phyloP scores from a whole-genome alignment of 2,888 invertebrate genomes.

The Gasteruption jaculator region DNA sequence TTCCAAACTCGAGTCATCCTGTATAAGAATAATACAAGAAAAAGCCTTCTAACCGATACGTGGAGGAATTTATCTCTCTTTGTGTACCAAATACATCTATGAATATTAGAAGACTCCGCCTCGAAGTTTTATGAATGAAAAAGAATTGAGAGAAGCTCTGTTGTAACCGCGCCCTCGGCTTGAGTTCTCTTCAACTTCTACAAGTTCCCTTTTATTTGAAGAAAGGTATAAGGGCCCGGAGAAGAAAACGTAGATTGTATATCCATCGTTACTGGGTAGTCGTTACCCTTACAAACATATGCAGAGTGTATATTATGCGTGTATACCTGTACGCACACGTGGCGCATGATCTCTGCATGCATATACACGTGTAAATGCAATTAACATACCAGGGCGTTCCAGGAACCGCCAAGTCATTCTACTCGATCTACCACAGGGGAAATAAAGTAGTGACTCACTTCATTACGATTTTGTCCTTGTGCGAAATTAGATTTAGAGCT shows the following conservation, averaged over 20 bases:
- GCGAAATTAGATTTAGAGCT: too few species aligned
- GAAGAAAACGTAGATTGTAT: slow-evolving; percentile 10
- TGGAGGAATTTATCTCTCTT: too few species aligned
- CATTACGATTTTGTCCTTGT: too few species aligned
- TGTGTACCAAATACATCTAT: too few species aligned
- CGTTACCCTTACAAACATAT: slow-evolving; percentile 12
- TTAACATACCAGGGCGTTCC: slow-evolving; percentile 43
- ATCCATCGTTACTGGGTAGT: slow-evolving; percentile 11
- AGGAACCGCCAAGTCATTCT: slow-evolving; percentile 27
- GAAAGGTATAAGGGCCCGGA: slow-evolving; percentile 12
- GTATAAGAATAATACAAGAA: too few species aligned
- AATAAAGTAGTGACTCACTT: too few species aligned
- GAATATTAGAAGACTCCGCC: too few species aligned
- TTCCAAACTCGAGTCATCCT: too few species aligned
- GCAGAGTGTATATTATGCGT: slow-evolving; percentile 12
- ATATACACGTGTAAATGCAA: slow-evolving; percentile 27
- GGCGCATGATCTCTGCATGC: slow-evolving; percentile 19
- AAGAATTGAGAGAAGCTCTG: too few species aligned
- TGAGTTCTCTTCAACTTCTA: slow-evolving; percentile 19
- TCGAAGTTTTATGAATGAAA: too few species aligned
- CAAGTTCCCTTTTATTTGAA: slow-evolving; percentile 12
- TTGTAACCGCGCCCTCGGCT: slow-evolving; percentile 23
- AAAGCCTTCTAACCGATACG: too few species aligned
- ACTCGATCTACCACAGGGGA: too few species aligned
- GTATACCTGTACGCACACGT: slow-evolving; percentile 14